A percentile compares a stretch with the other conserved stretches of the same genome.
Conservation (phyloP, 2,888 invertebrate species). For the Uropetala carovei region DNA sequence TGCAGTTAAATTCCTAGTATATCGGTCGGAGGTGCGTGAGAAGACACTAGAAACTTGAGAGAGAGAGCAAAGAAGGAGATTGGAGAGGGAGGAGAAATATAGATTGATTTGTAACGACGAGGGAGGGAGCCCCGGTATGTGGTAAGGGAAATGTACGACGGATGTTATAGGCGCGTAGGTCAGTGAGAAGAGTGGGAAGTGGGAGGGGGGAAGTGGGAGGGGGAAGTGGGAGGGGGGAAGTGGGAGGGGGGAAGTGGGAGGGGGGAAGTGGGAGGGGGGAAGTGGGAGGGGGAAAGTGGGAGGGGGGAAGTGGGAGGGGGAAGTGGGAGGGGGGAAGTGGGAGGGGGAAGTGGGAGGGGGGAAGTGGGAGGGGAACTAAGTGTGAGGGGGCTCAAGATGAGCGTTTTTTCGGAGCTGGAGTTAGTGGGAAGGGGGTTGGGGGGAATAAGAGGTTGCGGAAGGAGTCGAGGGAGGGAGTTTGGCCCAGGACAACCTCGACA, state of each 20-base stretch:
- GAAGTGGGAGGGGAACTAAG: not conserved
- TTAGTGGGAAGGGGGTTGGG: not conserved
- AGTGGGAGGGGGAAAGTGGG: not conserved
- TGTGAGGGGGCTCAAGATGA: not conserved
- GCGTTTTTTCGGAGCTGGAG: not conserved
- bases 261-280: not conserved
- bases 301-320: not conserved
- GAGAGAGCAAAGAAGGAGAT: not conserved
- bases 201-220: not conserved
- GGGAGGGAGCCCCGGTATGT: not conserved
- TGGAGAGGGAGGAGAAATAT: not conserved
- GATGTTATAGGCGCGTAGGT: no score
- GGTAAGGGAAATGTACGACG: no score
- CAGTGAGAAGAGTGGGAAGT: not conserved
- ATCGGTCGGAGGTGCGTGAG: no score
- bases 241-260: not conserved
- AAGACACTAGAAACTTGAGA: not conserved
- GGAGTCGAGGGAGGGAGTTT: not conserved
- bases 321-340: not conserved
- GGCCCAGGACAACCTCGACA: constrained; percentile 21
- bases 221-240: not conserved
- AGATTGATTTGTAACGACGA: not conserved
- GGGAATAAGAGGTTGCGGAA: not conserved
- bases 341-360: not conserved
- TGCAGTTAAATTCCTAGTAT: not conserved